Evolutionary conservation across 2,797 vertebrate species (phyloP), one percentile per base, ranked within the genome.

Genomic region (Corythornis leucogaster): DNA sequence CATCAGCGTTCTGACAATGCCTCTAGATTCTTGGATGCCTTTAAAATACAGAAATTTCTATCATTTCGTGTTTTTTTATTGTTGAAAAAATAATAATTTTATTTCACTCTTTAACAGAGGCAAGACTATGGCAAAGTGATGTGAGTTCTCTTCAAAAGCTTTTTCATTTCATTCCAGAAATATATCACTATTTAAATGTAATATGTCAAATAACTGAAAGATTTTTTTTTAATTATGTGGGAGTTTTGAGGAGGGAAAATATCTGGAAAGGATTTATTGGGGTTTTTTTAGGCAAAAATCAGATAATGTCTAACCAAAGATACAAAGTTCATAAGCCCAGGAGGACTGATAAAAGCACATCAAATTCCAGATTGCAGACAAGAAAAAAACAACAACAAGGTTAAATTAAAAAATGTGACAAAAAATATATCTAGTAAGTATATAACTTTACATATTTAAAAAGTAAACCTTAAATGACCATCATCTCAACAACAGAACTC

Each of bases 321-420:
- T 92, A 74, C 2, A 10, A 90, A 78, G 50, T 89, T 83, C 80
- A 58, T 67, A 94, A 94, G 40, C 48, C 70, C 62, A 67, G 68
- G 38, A 43, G 55, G 8, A 45, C 80, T 95, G 95, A 94, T 81
- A 94, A 87, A 81, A 91, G 16, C 26, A 71, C 28, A 50, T 50
- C 8, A 57, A 43, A 3, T 51, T 21, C 25, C 17, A 70, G 15
- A 31, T 3, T 42, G 15, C 6, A 43, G 22, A 59, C 6, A 54
- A 78, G 3, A 48, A 74, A 85, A 45, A 80, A 87, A 76, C 58
- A n/a, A 0, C 4, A 55, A 53, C 17, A 15, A 55, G 8, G 16
- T 71, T 50, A 76, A 81, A 80, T 4, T 54, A 57, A 80, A 6
- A 46, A 45, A 35, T 17, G 5, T 31, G 14, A 3, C 35, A 82